phyloP scores from a whole-genome alignment of 2,797 vertebrate genomes.

The Enteromius viviparus region DNA sequence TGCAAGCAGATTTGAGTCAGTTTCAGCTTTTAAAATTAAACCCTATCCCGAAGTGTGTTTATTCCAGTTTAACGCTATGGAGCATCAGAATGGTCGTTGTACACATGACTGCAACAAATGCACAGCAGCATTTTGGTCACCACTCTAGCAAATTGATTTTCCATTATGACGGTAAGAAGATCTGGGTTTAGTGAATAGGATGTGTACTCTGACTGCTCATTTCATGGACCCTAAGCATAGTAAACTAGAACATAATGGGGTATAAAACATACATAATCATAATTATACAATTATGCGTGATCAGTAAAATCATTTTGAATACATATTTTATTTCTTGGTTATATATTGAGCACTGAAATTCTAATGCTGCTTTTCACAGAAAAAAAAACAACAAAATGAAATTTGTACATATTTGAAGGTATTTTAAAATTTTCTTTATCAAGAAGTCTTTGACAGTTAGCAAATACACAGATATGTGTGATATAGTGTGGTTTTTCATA shows the following conservation, averaged over 20 bases:
- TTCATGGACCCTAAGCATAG: neutral
- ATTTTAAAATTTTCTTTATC: neutral
- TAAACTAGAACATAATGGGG: neutral
- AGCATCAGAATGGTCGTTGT: constrained; percentile 32
- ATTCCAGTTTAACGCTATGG: constrained; percentile 36
- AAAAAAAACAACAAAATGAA: neutral
- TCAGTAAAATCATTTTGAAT: neutral
- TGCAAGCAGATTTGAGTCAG: neutral
- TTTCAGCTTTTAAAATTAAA: constrained; percentile 2
- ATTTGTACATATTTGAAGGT: neutral
- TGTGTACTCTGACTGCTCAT: constrained; percentile 33
- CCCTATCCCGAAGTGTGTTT: constrained; percentile 27
- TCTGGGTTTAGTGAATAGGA: constrained; percentile 58
- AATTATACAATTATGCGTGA: neutral
- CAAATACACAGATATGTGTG: neutral
- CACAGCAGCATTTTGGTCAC: constrained; percentile 61
- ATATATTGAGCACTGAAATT: neutral
- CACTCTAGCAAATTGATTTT: constrained; percentile 73
- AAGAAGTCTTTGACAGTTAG: neutral
- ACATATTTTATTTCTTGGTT: too few species aligned
- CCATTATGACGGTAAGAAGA: constrained; percentile 72
- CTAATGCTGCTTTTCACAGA: neutral
- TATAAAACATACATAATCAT: constrained; percentile 1
- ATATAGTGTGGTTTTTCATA: neutral
- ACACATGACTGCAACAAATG: constrained; percentile 52